phyloP scores from a whole-genome alignment of 2,888 invertebrate species.

The Lapara coniferarum region DNA sequence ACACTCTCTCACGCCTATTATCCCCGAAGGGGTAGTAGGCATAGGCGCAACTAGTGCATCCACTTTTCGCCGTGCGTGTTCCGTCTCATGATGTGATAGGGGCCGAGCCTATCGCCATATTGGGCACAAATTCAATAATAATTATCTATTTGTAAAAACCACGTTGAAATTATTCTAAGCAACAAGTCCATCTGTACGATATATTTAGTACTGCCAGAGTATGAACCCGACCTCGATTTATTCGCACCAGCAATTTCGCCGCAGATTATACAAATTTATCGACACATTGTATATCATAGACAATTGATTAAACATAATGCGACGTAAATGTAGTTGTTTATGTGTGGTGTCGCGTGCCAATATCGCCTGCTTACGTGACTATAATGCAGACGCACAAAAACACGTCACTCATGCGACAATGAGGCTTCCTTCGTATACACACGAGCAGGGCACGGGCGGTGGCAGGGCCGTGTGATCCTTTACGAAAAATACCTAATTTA shows the following conservation, averaged over 20 bases:
- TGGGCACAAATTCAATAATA: too few species aligned
- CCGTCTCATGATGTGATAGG: too few species aligned
- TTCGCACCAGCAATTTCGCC: slow-evolving; percentile 3
- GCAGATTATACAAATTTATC: slow-evolving; percentile 8
- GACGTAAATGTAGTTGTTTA: slow-evolving; percentile 54
- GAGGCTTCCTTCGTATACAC: too few species aligned
- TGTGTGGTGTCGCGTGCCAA: slow-evolving; percentile 45
- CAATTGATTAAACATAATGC: slow-evolving; percentile 51
- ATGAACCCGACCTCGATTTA: neutral
- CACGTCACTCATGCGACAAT: neutral
- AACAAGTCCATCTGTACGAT: neutral
- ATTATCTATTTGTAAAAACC: too few species aligned
- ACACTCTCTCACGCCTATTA: too few species aligned
- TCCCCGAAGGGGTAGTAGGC: too few species aligned
- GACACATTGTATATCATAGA: slow-evolving; percentile 21
- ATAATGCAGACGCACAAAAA: slow-evolving; percentile 33
- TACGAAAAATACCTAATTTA: too few species aligned
- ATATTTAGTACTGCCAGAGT: neutral
- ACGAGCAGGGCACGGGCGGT: too few species aligned
- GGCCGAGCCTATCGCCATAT: too few species aligned
- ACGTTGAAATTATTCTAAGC: neutral
- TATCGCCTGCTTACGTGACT: slow-evolving; percentile 43
- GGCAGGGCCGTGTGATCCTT: too few species aligned
- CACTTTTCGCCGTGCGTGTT: too few species aligned
- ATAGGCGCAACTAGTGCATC: too few species aligned